Percentiles rank a stretch among this genome's conserved stretches.
Conservation (phyloP, 2,797 vertebrate species). For the Gobio occitaniae region DNA sequence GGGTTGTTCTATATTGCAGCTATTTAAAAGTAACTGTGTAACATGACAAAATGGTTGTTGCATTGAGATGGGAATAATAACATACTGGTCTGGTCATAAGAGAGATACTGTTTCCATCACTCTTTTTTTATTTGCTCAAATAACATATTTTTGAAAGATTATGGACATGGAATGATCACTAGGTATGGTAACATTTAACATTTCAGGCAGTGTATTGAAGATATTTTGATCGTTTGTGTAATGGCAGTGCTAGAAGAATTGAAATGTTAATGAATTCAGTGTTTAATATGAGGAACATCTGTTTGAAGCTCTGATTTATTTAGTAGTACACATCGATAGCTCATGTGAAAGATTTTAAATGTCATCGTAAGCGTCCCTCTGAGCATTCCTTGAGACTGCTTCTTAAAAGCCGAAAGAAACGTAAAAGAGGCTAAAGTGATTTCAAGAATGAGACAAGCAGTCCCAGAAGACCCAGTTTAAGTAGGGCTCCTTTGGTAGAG, state of each 20-base stretch:
- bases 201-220: background rate
- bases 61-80: background rate
- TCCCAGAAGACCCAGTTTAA: constrained; percentile 54
- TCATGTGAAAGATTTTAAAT: constrained; percentile 50
- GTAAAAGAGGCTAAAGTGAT: constrained; percentile 56
- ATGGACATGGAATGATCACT: background rate
- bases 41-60: background rate
- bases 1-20: too few relatives aligned
- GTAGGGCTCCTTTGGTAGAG: constrained; percentile 53
- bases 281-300: constrained; percentile 54
- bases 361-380: constrained; percentile 52
- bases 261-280: constrained; percentile 39
- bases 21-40: background rate
- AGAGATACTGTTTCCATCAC: background rate
- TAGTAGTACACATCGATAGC: constrained; percentile 51
- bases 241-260: background rate
- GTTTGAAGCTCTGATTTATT: constrained; percentile 52
- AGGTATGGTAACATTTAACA: background rate
- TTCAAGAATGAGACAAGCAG: constrained; percentile 53
- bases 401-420: constrained; percentile 47
- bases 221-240: background rate
- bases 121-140: background rate
- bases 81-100: background rate
- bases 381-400: constrained; percentile 47
- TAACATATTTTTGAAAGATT: background rate